Evolutionary conservation across 2,888 invertebrate species (phyloP).

Genomic region (Ceratothoa steindachneri): DNA sequence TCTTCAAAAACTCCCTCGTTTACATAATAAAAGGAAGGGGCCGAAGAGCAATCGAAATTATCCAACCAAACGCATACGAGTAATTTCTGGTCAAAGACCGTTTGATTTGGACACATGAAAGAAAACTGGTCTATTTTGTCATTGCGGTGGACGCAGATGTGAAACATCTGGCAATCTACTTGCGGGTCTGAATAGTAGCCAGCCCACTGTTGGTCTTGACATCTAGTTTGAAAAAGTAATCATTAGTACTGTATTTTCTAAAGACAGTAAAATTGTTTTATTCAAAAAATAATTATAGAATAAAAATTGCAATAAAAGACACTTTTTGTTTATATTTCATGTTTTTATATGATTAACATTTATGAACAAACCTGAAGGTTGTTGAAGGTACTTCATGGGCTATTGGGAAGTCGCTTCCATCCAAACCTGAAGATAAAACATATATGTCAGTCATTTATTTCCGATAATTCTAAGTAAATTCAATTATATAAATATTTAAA

Average conservation of each 20-base stretch:
- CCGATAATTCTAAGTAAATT: no score
- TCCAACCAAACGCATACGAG: slow-evolving; percentile 5
- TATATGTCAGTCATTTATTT: no score
- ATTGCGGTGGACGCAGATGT: not conserved
- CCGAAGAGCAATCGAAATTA: not conserved
- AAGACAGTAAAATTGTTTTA: not conserved
- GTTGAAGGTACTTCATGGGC: not conserved
- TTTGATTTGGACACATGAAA: not conserved
- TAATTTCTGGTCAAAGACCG: not conserved
- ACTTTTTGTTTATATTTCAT: not conserved
- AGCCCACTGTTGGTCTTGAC: not conserved
- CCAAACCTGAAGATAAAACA: not conserved
- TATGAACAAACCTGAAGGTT: not conserved
- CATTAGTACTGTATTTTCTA: no score
- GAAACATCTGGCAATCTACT: not conserved
- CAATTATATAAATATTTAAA: no score
- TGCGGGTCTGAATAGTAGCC: slow-evolving; percentile 5
- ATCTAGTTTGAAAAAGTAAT: not conserved
- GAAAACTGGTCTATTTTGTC: not conserved
- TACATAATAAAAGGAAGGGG: not conserved
- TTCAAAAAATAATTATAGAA: not conserved
- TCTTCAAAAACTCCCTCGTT: slow-evolving; percentile 1
- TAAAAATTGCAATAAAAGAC: not conserved
- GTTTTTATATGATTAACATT: not conserved
- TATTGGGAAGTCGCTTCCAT: not conserved